Percentiles rank a stretch among this genome's conserved stretches.
Evolutionary conservation across 2,797 vertebrate species (phyloP).

Genomic region (Acrossocheilus wenchowensis): DNA sequence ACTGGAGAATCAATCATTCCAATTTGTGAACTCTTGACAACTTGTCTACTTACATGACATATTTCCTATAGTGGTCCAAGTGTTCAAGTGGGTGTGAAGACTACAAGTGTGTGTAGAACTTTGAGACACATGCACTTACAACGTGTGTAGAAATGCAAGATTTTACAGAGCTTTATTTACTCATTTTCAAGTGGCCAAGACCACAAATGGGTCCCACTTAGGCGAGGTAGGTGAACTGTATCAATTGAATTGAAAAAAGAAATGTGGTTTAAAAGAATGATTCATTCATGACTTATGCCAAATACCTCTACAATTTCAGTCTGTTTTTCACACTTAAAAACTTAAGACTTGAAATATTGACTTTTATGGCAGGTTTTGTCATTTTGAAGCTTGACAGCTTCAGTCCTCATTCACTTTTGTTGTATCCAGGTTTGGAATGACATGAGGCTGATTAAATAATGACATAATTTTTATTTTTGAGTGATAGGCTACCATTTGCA

Average conservation of each 20-base stretch:
- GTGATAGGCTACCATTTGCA: constrained; percentile 36
- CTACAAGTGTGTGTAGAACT: background rate
- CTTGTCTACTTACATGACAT: background rate
- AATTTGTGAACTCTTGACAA: background rate
- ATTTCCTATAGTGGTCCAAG: background rate
- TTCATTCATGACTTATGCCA: background rate
- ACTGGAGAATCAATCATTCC: background rate
- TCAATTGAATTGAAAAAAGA: too few species aligned
- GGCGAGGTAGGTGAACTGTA: background rate
- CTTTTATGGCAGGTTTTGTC: background rate
- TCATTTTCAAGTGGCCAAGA: background rate
- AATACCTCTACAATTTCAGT: background rate
- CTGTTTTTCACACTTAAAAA: background rate
- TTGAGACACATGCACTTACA: background rate
- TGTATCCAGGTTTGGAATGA: constrained; percentile 13
- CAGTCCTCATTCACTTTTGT: background rate
- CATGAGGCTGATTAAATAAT: constrained; percentile 63
- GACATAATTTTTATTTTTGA: background rate
- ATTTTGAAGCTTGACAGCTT: background rate
- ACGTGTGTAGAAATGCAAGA: background rate
- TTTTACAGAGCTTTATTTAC: background rate
- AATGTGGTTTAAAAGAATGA: background rate
- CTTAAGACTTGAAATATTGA: background rate
- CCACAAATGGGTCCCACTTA: background rate
- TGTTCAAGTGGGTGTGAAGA: background rate